Percentiles rank a stretch among this genome's conserved stretches.
Conservation (phyloP, 2,888 invertebrate species). For the Agonopterix arenella region DNA sequence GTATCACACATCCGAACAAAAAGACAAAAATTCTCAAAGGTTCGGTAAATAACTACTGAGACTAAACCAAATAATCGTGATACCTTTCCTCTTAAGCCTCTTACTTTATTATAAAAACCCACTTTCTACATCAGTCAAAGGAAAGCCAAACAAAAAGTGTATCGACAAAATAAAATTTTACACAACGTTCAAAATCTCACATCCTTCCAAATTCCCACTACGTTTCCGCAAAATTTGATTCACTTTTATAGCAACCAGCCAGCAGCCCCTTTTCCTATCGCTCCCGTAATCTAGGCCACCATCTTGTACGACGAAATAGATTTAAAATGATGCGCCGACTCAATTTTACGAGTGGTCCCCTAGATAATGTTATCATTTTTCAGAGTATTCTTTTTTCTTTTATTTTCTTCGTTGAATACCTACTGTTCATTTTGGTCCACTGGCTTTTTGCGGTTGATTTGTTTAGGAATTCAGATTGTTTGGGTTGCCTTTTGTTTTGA, state of each 20-base stretch:
- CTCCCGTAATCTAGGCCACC: slow-evolving; percentile 22
- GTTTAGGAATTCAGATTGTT: not conserved
- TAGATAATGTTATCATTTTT: slow-evolving; percentile 26
- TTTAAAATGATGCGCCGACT: slow-evolving; percentile 16
- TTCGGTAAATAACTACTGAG: too few relatives aligned
- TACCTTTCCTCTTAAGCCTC: too few relatives aligned
- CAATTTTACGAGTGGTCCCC: slow-evolving; percentile 24
- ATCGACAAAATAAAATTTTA: too few relatives aligned
- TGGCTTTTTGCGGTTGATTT: not conserved
- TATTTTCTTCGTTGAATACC: slow-evolving; percentile 2
- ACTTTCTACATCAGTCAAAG: too few relatives aligned
- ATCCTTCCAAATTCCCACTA: not conserved
- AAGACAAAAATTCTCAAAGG: too few relatives aligned
- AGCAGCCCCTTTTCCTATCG: slow-evolving; percentile 12
- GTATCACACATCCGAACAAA: too few relatives aligned
- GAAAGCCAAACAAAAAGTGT: too few relatives aligned
- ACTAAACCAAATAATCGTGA: too few relatives aligned
- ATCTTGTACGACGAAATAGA: slow-evolving; percentile 28
- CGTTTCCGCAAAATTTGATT: slow-evolving; percentile 6
- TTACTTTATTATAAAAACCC: too few relatives aligned
- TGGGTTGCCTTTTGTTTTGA: not conserved
- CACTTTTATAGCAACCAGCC: slow-evolving; percentile 1
- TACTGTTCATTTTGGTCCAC: not conserved
- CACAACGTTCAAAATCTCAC: too few relatives aligned
- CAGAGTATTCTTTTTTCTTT: slow-evolving; percentile 2